phyloP scores from a whole-genome alignment of 2,888 invertebrate species.

The Eutolmus rufibarbis region DNA sequence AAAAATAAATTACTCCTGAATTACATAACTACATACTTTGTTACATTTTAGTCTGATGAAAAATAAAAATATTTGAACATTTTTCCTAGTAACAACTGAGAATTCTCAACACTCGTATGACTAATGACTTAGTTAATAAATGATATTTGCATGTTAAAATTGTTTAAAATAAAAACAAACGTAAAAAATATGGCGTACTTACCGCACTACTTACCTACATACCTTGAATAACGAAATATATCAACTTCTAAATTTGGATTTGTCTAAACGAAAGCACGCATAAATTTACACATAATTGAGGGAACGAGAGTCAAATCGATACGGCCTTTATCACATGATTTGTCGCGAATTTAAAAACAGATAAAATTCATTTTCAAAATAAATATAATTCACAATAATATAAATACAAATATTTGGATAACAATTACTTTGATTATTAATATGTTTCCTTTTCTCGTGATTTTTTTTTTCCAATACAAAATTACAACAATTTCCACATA shows the following conservation, averaged over 20 bases:
- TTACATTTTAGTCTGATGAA: background rate
- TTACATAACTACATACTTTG: background rate
- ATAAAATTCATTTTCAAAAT: background rate
- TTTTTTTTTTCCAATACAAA: slow-evolving; percentile 11
- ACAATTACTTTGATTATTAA: slow-evolving; percentile 33
- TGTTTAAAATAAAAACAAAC: background rate
- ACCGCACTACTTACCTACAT: background rate
- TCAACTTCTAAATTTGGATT: background rate
- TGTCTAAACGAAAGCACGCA: background rate
- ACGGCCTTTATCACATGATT: background rate
- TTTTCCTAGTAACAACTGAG: background rate
- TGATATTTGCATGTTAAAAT: background rate
- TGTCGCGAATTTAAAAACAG: background rate
- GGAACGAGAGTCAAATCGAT: background rate
- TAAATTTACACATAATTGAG: background rate
- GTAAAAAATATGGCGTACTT: background rate
- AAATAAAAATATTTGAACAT: too few species aligned
- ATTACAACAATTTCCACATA: slow-evolving; percentile 22
- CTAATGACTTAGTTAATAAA: background rate
- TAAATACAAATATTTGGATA: slow-evolving; percentile 37
- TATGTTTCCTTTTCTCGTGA: background rate
- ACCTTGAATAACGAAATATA: background rate
- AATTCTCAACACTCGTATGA: background rate
- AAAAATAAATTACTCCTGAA: too few species aligned
- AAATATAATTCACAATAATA: slow-evolving; percentile 40